A percentile compares a stretch with the other conserved stretches of the same genome.
Conservation (phyloP, 2,797 vertebrate genomes). For the Sebastes dallii region DNA sequence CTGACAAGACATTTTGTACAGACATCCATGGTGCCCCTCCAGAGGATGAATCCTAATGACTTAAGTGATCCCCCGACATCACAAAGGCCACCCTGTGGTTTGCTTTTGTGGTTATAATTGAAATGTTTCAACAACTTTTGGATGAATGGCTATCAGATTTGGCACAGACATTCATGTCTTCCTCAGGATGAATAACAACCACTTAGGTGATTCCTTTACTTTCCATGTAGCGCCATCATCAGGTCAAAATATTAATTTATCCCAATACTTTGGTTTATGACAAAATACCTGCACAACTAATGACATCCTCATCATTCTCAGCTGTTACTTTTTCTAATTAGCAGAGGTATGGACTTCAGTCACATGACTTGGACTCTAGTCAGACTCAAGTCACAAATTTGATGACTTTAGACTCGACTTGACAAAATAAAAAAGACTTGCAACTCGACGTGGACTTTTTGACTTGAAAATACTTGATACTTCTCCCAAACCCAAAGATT, state of each 20-base stretch:
- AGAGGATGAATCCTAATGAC: background rate
- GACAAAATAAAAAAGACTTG: too few species aligned
- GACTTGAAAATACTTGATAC: too few species aligned
- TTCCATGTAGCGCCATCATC: background rate
- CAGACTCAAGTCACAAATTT: too few species aligned
- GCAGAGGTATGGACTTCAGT: rapidly evolving
- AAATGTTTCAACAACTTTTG: background rate
- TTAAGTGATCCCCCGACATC: background rate
- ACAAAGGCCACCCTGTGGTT: background rate
- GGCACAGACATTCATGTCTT: background rate
- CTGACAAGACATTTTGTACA: background rate
- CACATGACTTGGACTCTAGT: too few species aligned
- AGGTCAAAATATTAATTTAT: rapidly evolving
- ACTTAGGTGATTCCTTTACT: background rate
- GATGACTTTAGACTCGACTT: too few species aligned
- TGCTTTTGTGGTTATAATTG: too few species aligned
- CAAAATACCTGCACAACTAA: background rate
- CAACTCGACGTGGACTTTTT: rapidly evolving
- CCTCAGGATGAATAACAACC: background rate
- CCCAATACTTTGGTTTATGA: background rate
- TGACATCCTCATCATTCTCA: background rate
- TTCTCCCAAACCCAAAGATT: too few species aligned
- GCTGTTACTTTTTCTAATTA: background rate
- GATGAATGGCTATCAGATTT: background rate
- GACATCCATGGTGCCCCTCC: background rate